Percentiles rank a stretch among this genome's conserved stretches.
These are phyloP conservation scores for Arge pagana DNA, from an alignment of 2,888 invertebrate genomes.

Conservation along the genomic window DNA sequence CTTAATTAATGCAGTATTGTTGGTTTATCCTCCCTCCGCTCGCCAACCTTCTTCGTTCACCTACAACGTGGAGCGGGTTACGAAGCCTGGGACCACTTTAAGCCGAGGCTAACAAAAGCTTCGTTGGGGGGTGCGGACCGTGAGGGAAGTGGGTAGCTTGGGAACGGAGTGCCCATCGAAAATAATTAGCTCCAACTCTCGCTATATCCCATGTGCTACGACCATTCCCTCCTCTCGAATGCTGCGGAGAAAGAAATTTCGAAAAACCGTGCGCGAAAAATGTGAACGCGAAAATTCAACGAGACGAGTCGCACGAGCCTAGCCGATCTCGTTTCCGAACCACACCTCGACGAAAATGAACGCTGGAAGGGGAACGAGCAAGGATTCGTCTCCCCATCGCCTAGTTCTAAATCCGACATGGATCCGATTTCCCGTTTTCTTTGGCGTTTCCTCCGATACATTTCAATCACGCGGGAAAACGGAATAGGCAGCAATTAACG, in stretches of 20 bases:
- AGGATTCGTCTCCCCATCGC: background rate
- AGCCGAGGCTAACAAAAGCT: constrained; percentile 20
- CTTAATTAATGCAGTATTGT: constrained; percentile 48
- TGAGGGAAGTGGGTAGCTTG: constrained; percentile 12
- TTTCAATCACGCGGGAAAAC: background rate
- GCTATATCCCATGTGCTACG: background rate
- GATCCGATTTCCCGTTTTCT: background rate
- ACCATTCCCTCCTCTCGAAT: constrained; percentile 9
- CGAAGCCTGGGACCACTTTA: constrained; percentile 16
- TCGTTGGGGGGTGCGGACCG: constrained; percentile 12
- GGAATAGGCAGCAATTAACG: constrained; percentile 26
- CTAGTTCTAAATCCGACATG: background rate
- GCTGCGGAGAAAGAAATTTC: too few species aligned
- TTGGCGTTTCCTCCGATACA: background rate
- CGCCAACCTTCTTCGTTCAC: background rate
- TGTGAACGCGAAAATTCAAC: too few species aligned
- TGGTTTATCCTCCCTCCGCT: constrained; percentile 31
- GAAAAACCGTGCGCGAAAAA: too few species aligned
- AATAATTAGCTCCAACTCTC: constrained; percentile 32
- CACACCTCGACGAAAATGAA: background rate
- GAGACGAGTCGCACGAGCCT: too few species aligned
- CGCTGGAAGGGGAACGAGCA: background rate
- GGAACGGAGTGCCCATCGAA: constrained; percentile 25
- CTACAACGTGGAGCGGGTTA: constrained; percentile 2
- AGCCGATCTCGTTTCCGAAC: too few species aligned